These are phyloP conservation scores for Aurelia aurita complex sp. Pacific DNA, from an alignment of 30 jellyfish, hydroid and myxozoan species.

Conservation along the genomic window DNA sequence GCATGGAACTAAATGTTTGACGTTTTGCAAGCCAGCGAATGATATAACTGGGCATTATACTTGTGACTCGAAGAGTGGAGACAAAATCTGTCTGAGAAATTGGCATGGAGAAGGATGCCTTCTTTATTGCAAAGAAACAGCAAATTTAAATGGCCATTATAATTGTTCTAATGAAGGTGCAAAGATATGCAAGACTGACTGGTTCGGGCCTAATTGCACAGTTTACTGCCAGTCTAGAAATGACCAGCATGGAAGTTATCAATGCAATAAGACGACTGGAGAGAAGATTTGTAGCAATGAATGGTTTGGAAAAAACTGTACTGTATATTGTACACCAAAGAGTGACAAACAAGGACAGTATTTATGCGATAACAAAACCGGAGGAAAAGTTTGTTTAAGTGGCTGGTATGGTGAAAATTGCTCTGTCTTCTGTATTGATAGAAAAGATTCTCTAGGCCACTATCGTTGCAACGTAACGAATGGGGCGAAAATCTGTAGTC, in stretches of 20 bases:
- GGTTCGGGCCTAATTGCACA: constrained; percentile 53
- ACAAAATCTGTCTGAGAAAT: constrained; percentile 27
- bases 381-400: constrained; percentile 16
- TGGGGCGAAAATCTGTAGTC: constrained; percentile 5
- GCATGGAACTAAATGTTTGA: constrained; percentile 37
- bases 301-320: constrained; percentile 61
- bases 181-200: constrained; percentile 21
- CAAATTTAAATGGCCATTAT: background rate
- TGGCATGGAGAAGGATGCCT: constrained; percentile 54
- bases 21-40: constrained; percentile 25
- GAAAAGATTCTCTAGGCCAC: constrained; percentile 10
- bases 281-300: too few relatives aligned
- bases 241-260: background rate
- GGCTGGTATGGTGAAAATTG: constrained; percentile 36
- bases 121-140: background rate
- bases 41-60: constrained; percentile 56
- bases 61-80: constrained; percentile 53
- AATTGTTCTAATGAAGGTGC: constrained; percentile 22
- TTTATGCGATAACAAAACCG: constrained; percentile 23
- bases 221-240: background rate
- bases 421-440: background rate
- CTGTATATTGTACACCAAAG: constrained; percentile 36
- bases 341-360: constrained; percentile 49
- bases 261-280: constrained; percentile 22
- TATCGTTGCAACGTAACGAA: background rate